Evolutionary conservation across 2,113 vertebrate species (phyloP).

Genomic region (Sinosuthora webbiana): DNA sequence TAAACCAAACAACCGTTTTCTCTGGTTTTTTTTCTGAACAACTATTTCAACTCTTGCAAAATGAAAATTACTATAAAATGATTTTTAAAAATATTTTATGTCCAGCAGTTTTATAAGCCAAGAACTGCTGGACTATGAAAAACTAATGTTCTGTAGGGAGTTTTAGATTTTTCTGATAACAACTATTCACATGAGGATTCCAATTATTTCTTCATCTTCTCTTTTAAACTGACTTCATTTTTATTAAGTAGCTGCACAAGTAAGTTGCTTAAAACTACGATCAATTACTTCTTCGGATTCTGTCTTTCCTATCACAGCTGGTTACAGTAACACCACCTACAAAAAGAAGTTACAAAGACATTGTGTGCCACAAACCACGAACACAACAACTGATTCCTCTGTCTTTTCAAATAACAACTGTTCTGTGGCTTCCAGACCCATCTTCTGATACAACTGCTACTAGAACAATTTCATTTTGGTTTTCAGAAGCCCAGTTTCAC

Average conservation of each 20-base stretch:
- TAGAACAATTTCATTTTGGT: background rate
- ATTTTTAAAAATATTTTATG: background rate
- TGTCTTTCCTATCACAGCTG: background rate
- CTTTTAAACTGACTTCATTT: background rate
- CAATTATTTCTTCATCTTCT: background rate
- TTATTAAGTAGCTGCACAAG: background rate
- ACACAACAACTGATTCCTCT: too few relatives aligned
- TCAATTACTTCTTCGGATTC: background rate
- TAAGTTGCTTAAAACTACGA: background rate
- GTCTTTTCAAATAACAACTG: background rate
- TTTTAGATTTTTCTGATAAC: background rate
- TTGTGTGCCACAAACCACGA: background rate
- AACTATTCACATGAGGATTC: background rate
- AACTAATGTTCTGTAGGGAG: background rate
- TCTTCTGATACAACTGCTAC: background rate
- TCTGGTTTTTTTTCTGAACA: background rate
- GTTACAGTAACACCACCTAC: background rate
- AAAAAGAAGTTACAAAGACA: background rate
- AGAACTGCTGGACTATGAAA: background rate
- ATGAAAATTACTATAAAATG: background rate
- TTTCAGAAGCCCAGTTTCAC: background rate
- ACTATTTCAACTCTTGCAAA: background rate
- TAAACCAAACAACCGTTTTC: background rate
- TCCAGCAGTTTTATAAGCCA: background rate
- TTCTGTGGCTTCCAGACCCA: background rate